Evolutionary conservation across 92 coral and sea anemone genomes (phyloP).

Genomic region (Palythoa caribaeorum): DNA sequence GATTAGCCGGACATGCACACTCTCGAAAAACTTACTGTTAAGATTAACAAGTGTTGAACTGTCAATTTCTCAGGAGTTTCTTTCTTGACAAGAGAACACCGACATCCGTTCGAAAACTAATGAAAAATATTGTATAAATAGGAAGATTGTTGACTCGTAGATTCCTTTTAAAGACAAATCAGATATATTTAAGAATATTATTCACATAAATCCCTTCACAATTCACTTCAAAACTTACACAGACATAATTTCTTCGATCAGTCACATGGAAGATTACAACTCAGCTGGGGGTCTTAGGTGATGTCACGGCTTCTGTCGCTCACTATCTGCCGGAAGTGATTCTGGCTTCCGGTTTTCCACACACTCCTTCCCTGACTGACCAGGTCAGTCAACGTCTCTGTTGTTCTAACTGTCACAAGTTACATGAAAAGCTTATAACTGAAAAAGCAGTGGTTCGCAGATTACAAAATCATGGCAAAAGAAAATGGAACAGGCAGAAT

Average conservation of each 20-base stretch:
- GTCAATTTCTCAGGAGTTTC: too few species aligned
- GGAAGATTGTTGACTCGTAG: too few species aligned
- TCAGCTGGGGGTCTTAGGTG: background rate
- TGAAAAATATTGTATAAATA: too few species aligned
- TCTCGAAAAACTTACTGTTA: too few species aligned
- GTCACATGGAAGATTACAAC: background rate
- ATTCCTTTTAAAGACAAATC: too few species aligned
- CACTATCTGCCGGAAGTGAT: background rate
- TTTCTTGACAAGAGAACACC: too few species aligned
- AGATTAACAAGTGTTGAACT: too few species aligned
- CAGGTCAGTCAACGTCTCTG: slow-evolving; percentile 21
- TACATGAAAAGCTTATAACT: background rate
- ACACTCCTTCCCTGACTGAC: slow-evolving; percentile 23
- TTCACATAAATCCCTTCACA: too few species aligned
- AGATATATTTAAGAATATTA: too few species aligned
- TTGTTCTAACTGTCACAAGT: background rate
- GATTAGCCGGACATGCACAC: too few species aligned
- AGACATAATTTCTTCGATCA: background rate
- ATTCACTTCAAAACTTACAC: too few species aligned
- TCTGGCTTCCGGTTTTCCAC: slow-evolving; percentile 22
- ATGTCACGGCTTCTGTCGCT: background rate
- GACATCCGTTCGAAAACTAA: too few species aligned
- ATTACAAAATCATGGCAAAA: background rate
- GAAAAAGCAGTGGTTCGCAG: background rate
- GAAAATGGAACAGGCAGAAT: background rate